Conservation (phyloP, 1,140 invertebrate species). For the Plutomurus gul region DNA sequence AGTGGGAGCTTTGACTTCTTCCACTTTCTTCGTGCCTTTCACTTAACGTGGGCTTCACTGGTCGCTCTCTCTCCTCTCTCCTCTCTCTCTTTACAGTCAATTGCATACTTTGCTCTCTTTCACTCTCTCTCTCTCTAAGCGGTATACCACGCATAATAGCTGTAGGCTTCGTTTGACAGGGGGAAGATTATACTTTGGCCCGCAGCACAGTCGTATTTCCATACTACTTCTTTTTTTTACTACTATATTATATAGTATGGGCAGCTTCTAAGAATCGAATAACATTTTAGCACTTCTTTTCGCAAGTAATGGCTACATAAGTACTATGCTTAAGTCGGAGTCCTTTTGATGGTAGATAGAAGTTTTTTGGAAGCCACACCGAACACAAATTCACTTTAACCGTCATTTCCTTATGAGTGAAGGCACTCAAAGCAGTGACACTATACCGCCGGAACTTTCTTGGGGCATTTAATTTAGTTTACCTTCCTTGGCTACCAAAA, state of each 20-base stretch:
- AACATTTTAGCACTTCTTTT: not conserved
- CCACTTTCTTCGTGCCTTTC: slow-evolving; percentile 16
- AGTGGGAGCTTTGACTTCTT: not conserved
- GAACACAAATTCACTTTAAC: not conserved
- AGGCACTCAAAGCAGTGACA: too few species aligned
- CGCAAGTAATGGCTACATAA: not conserved
- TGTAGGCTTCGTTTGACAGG: not conserved
- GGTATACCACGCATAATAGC: not conserved
- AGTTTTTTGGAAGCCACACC: not conserved
- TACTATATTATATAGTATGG: too few species aligned
- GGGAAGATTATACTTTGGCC: too few species aligned
- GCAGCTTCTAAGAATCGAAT: too few species aligned
- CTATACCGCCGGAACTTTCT: too few species aligned
- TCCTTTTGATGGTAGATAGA: not conserved
- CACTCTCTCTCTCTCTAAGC: not conserved
- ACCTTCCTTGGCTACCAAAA: not conserved
- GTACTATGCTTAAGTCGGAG: not conserved
- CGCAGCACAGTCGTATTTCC: too few species aligned
- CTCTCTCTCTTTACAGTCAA: too few species aligned
- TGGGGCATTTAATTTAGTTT: not conserved
- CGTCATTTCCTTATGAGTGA: too few species aligned
- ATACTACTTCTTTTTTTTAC: too few species aligned
- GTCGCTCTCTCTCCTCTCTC: too few species aligned
- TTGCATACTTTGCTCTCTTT: not conserved
- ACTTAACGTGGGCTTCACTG: not conserved